phyloP scores from a whole-genome alignment of 2,797 vertebrate genomes.

The Morelia viridis region DNA sequence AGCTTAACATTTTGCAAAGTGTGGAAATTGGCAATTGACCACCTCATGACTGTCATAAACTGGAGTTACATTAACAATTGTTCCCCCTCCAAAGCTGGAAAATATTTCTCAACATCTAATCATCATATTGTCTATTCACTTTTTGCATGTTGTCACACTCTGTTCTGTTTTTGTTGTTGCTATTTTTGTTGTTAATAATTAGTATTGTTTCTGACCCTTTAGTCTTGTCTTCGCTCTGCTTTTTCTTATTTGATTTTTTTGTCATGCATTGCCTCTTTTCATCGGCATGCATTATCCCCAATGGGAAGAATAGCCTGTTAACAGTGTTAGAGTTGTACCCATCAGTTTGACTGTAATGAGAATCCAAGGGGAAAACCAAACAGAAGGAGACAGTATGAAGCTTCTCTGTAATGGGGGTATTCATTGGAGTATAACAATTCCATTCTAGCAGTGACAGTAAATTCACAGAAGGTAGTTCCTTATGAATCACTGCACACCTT shows the following conservation, averaged over 20 bases:
- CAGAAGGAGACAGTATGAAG: conserved; percentile 54
- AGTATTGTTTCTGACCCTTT: conserved; percentile 37
- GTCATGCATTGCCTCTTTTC: not conserved
- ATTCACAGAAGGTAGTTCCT: conserved; percentile 58
- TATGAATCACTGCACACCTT: conserved; percentile 41
- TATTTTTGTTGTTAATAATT: conserved; percentile 44
- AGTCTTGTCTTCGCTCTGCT: not conserved
- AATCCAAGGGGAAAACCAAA: not conserved
- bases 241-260: conserved; percentile 19
- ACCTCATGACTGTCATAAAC: not conserved
- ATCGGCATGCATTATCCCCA: not conserved
- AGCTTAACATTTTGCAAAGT: not conserved
- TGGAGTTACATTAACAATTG: not conserved
- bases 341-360: conserved; percentile 7
- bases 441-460: conserved; percentile 39
- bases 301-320: conserved; percentile 32
- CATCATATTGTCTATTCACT: conserved; percentile 5
- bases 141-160: conserved; percentile 32
- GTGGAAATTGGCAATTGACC: not conserved
- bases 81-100: conserved; percentile 7
- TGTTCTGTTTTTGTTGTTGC: not conserved
- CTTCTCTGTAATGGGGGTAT: conserved; percentile 12
- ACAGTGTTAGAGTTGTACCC: not conserved
- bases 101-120: conserved; percentile 18
- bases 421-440: conserved; percentile 40